Base-by-base conservation (phyloP, 2,888 invertebrate genomes). In the Cataglyphis rosenhaueri region DNA sequence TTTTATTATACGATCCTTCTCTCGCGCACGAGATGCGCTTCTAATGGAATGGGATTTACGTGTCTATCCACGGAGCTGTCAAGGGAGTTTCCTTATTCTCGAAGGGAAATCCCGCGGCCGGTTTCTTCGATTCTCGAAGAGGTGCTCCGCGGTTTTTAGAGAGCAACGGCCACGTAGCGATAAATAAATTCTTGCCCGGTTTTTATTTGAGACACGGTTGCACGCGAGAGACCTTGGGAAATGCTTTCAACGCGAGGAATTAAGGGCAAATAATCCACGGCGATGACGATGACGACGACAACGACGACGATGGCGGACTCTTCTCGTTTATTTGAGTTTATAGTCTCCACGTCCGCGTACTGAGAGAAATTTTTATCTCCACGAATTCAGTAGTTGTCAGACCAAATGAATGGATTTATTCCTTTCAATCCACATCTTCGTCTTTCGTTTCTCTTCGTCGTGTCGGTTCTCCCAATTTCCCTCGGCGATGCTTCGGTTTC, bases 31-130 rank as follows among this genome's bases (percentile, higher is more conserved):
- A 52, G 48, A 79, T 57, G 78, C 73, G 6, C 44, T 65, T 82
- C 71, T 87, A 87, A 87, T 87, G 87, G 88, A 89, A 89, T 83
- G 86, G 86, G 89, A 89, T 89, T 89, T 89, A 88, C 89, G 85
- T 88, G 88, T 89, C 89, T 84, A 88, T 88, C 88, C 79, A 85
- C 71, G 65, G 66, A 83, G 83, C 88, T 83, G 88, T 89, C 88
- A 84, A 84, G 89, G 87, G 83, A 84, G 79, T 84, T 71, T 68
- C 82, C 64, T 82, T 38, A 29, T 62, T 52, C 52, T 48, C 32
- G 66, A 29, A 55, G 75, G 65, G 68, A 78, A 71, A 74, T 61
- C 66, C 32, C 73, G 82, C 73, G 78, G 59, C 71, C 83, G 84
- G 48, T 52, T 84, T 84, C 78, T 87, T 85, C 88, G 89, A 89